phyloP scores from a whole-genome alignment of 1,140 invertebrate species.

The Drosophila bocqueti region DNA sequence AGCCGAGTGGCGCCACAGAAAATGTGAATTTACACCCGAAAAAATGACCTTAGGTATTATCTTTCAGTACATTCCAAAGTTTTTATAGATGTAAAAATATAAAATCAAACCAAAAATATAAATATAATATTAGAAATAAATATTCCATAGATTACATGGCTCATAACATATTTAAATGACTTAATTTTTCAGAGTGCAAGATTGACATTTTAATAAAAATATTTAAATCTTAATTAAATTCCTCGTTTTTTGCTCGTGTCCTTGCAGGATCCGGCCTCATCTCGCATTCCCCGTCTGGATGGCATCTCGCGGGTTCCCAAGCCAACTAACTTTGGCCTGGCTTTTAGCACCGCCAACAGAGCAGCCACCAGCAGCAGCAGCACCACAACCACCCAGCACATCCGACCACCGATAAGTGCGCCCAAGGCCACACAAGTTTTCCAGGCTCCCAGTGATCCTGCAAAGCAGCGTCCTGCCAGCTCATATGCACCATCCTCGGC shows the following conservation, averaged over 20 bases:
- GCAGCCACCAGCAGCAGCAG: not conserved
- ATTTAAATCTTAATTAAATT: conserved; percentile 19
- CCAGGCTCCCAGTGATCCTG: conserved; percentile 47
- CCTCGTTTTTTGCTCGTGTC: conserved; percentile 1
- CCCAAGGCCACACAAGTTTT: conserved; percentile 63
- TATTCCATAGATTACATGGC: not conserved
- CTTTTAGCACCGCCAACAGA: conserved; percentile 3
- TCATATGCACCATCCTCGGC: conserved; percentile 47
- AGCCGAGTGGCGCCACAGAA: conserved; percentile 35
- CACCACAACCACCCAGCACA: conserved; percentile 50
- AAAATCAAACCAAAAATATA: not conserved
- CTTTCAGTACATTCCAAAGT: too few relatives aligned
- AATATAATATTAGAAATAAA: not conserved
- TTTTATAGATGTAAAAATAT: not conserved
- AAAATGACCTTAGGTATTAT: not conserved
- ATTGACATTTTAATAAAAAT: not conserved
- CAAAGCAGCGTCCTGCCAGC: conserved; percentile 54
- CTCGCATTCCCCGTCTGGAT: conserved; percentile 78
- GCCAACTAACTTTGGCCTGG: conserved; percentile 58
- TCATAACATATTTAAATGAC: not conserved
- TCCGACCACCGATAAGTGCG: conserved; percentile 54
- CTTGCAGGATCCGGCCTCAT: conserved; percentile 71
- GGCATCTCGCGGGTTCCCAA: conserved; percentile 73
- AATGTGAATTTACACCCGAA: conserved; percentile 5
- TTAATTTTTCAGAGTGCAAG: not conserved